These are phyloP conservation scores for Acholoe squamosa DNA, from an alignment of 2,888 invertebrate genomes.

Conservation along the genomic window DNA sequence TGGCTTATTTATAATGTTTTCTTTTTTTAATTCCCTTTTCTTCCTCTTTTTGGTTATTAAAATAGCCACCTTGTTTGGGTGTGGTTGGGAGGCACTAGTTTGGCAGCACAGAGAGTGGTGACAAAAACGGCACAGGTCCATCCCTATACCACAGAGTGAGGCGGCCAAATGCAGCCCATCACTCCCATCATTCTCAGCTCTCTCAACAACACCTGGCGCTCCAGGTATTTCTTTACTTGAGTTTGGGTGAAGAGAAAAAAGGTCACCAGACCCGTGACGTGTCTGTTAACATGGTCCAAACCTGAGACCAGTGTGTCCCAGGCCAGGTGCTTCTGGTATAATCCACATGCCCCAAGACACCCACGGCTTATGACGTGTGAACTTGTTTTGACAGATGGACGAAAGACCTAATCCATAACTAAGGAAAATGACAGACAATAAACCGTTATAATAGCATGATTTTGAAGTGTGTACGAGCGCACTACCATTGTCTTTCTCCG, in stretches of 20 bases:
- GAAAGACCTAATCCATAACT: too few species aligned
- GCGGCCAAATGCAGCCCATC: not conserved
- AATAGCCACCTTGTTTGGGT: too few species aligned
- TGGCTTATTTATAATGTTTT: too few species aligned
- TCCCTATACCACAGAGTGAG: not conserved
- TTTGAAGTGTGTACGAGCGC: too few species aligned
- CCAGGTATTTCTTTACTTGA: constrained; percentile 13
- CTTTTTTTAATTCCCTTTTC: too few species aligned
- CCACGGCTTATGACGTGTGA: too few species aligned
- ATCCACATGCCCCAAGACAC: too few species aligned
- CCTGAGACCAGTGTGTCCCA: not conserved
- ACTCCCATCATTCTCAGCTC: constrained; percentile 1
- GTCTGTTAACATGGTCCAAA: constrained; percentile 2
- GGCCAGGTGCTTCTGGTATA: not conserved
- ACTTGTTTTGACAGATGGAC: too few species aligned
- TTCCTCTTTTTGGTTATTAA: too few species aligned
- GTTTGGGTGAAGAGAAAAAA: not conserved
- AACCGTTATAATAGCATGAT: too few species aligned
- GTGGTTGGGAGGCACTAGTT: not conserved
- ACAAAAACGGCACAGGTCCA: not conserved
- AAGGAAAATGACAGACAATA: too few species aligned
- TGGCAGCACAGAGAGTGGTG: not conserved
- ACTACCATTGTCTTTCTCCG: too few species aligned
- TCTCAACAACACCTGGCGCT: not conserved
- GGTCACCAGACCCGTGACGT: not conserved